Evolutionary conservation across 1,140 invertebrate species (phyloP).

Genomic region (Rhyacophila brunnea): DNA sequence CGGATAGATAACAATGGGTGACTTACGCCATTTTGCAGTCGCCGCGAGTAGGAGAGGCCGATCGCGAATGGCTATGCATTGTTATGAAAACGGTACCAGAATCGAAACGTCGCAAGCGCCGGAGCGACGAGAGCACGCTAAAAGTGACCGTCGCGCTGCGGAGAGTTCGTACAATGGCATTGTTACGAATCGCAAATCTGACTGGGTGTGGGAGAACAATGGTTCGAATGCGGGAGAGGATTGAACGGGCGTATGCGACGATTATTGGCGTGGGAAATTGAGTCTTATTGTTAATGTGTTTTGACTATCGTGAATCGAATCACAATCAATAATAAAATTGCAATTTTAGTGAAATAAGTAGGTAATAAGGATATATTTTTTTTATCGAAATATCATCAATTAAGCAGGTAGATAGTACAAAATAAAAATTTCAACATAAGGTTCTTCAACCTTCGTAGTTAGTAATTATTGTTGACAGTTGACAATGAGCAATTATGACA

Average conservation of each 20-base stretch:
- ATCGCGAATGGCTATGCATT: slow-evolving; percentile 16
- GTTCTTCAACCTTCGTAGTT: no score
- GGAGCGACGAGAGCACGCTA: neutral
- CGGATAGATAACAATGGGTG: slow-evolving; percentile 11
- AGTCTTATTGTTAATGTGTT: neutral
- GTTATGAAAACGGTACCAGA: neutral
- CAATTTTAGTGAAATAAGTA: no score
- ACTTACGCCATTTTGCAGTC: slow-evolving; percentile 2
- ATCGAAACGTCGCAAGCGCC: slow-evolving; percentile 8
- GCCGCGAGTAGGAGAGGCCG: neutral
- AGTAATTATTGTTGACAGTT: no score
- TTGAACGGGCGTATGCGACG: slow-evolving; percentile 3
- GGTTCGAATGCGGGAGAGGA: slow-evolving; percentile 1
- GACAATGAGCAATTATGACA: no score
- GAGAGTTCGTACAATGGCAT: slow-evolving; percentile 2
- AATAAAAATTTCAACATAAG: no score
- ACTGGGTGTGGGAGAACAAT: slow-evolving; percentile 11
- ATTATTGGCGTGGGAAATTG: neutral
- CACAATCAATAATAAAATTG: no score
- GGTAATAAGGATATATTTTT: no score
- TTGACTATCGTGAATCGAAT: no score
- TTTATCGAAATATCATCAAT: no score
- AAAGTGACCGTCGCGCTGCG: slow-evolving; percentile 1
- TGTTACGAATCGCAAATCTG: slow-evolving; percentile 1
- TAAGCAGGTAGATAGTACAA: no score